Evolutionary conservation across 2,113 vertebrate species (phyloP).

Genomic region (Pao palembangensis): DNA sequence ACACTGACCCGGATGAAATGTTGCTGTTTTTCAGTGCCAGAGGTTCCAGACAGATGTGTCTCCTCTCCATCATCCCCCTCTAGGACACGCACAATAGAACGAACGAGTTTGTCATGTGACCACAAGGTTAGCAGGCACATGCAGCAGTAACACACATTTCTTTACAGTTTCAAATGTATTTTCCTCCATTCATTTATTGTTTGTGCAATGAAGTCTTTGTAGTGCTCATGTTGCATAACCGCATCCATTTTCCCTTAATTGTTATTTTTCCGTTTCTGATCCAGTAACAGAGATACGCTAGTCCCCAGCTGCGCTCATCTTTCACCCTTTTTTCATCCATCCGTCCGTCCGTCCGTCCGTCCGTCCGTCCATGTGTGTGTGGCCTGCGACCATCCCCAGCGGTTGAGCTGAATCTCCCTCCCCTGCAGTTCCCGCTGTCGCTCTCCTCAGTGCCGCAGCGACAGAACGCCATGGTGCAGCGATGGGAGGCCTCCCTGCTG

Average conservation of each 20-base stretch:
- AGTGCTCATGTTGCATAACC: slow-evolving; percentile 23
- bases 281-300: slow-evolving; percentile 37
- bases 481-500: slow-evolving; percentile 64
- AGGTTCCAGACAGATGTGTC: slow-evolving; percentile 57
- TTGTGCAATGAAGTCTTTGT: neutral
- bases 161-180: neutral
- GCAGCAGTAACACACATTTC: neutral
- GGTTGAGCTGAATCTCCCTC: slow-evolving; percentile 60
- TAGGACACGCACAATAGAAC: slow-evolving; percentile 66
- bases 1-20: neutral
- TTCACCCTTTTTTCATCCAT: neutral
- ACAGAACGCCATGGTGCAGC: slow-evolving; percentile 63
- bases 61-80: slow-evolving; percentile 68
- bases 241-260: slow-evolving; percentile 33
- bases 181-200: too few species aligned
- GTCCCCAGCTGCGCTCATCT: slow-evolving; percentile 14
- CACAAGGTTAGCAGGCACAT: slow-evolving; percentile 57
- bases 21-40: slow-evolving; percentile 27
- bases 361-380: neutral
- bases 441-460: slow-evolving; percentile 49
- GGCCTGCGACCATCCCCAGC: slow-evolving; percentile 28
- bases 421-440: slow-evolving; percentile 53
- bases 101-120: slow-evolving; percentile 67
- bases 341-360: neutral
- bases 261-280: slow-evolving; percentile 36